These are phyloP conservation scores for Rhodinocichla rosea DNA, from an alignment of 2,113 vertebrate genomes.

Conservation along the genomic window DNA sequence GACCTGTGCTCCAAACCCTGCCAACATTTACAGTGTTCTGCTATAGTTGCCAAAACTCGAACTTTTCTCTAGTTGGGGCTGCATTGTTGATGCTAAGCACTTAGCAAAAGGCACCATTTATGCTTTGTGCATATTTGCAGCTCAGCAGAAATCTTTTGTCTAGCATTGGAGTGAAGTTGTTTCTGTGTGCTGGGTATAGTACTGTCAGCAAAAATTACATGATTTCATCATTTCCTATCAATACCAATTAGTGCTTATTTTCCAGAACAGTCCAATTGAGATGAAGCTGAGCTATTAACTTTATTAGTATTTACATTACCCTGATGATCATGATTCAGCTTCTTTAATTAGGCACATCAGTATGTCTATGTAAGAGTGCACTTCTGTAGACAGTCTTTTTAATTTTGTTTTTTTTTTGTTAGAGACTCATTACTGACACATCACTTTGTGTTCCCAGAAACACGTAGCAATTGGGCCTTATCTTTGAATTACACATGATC, in stretches of 20 bases:
- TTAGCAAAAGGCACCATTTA: background rate
- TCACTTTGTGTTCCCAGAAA: background rate
- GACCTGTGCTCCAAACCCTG: background rate
- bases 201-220: background rate
- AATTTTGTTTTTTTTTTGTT: background rate
- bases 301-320: slow-evolving; percentile 2
- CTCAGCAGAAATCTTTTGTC: background rate
- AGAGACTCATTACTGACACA: background rate
- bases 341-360: background rate
- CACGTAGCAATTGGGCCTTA: background rate
- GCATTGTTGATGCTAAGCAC: background rate
- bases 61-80: background rate
- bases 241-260: slow-evolving; percentile 15
- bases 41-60: background rate
- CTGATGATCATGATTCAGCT: background rate
- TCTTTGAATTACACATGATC: background rate
- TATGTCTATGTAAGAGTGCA: background rate
- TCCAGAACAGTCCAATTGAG: slow-evolving; percentile 29
- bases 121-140: background rate
- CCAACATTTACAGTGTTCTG: background rate
- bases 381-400: background rate
- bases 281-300: background rate
- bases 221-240: background rate
- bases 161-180: background rate
- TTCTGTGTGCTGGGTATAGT: background rate